These are phyloP conservation scores for Holocentrus rufus DNA, from an alignment of 2,797 vertebrate species.

Conservation along the genomic window DNA sequence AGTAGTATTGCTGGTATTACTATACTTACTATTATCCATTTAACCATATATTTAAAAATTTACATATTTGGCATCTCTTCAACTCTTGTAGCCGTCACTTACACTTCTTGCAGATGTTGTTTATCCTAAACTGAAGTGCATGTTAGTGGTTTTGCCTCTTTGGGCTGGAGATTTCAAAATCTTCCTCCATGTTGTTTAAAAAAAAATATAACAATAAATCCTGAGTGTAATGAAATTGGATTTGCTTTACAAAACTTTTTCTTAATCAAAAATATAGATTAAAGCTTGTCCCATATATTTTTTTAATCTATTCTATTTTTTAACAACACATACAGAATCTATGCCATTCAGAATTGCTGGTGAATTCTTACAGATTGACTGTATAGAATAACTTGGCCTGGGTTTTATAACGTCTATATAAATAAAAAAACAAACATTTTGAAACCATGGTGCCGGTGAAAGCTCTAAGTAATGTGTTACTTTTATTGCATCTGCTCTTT, in stretches of 20 bases:
- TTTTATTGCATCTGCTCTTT: not conserved
- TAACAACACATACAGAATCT: not conserved
- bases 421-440: not conserved
- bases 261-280: not conserved
- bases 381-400: not conserved
- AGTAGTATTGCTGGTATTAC: too few species aligned
- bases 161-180: not conserved
- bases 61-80: too few species aligned
- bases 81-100: too few species aligned
- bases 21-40: too few species aligned
- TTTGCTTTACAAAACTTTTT: not conserved
- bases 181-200: too few species aligned
- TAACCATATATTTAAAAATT: too few species aligned
- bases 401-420: not conserved
- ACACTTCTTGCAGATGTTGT: constrained; percentile 7
- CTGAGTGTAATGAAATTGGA: too few species aligned
- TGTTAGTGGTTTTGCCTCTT: not conserved
- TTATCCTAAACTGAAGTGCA: not conserved
- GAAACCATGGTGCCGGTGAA: too few species aligned
- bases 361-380: too few species aligned
- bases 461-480: too few species aligned
- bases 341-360: not conserved
- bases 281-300: not conserved
- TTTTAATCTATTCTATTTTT: too few species aligned
- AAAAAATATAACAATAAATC: too few species aligned